Base-by-base conservation (phyloP, 1,140 invertebrate genomes). In the Zaprionus nigranus region DNA sequence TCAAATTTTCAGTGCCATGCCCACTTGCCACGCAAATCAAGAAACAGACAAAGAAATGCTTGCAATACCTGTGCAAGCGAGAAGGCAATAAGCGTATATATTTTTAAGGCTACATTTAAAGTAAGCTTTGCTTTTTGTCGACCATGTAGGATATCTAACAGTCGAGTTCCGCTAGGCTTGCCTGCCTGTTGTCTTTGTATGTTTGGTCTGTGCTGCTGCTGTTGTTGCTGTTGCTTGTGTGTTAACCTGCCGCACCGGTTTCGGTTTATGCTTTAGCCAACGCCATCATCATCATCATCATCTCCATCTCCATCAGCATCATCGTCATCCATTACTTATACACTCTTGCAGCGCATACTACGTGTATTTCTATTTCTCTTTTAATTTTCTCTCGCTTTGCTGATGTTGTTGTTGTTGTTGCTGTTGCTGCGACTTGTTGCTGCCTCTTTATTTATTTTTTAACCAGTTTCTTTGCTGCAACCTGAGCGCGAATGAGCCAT, bases 361-460 rank as follows among this genome's bases (percentile, higher is more conserved):
- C 43, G 22, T 64, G 61, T 75, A 64, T 90, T 90, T 90, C 85
- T 90, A 90, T 90, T 90, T 90, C 85, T 90, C 85, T 90, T 90
- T 90, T 90, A 90, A 90, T 90, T 90, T 90, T 90, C 81, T 90
- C 81, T 90, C 83, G 78, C 79, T 75, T 72, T 69, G 77, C 69
- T 17, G n/a, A n/a, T 73, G 68, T 54, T 79, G 73, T 72, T 64
- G 53, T 58, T 60, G 60, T 17, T 64, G 78, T 28, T 56, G 72
- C 12, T 69, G 59, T 22, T 74, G 78, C 76, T 79, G 78, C 75
- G 75, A 81, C 75, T 88, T 90, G 81, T 88, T 85, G 82, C 81
- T 90, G 82, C 86, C 84, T 90, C 86, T 90, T 90, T 90, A 90
- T 90, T 88, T 90, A 90, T 90, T 86, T 90, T 90, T 90, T 90